Base-by-base conservation (phyloP, 1,140 invertebrate species). In the Calycopis cecrops region DNA sequence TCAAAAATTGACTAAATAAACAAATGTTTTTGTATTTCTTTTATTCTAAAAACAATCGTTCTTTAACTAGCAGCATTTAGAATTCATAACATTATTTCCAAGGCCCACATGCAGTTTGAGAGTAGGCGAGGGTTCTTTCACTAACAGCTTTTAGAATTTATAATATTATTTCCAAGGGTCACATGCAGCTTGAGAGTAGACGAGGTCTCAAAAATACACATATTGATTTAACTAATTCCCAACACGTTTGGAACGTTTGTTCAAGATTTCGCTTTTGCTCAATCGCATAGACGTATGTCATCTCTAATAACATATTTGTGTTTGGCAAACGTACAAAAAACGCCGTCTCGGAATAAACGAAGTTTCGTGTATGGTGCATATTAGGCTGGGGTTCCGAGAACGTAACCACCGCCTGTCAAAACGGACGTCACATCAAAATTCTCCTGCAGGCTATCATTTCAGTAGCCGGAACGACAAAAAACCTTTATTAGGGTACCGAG, bases 381-480 rank as follows among this genome's bases (percentile, higher is more conserved):
- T 76, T 72, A 71, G 67, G 61, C 57, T 50, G 64, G 53, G 56
- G 59, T 77, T 75, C 69, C 62, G 48, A 56, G 71, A 76, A 71
- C 62, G 60, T 69, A 70, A 72, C 62, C 62, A 63, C 57, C 48
- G 47, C 49, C 51, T 57, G 67, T 74, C 62, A 65, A 50, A 57
- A 54, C 60, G 65, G 67, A 60, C 38, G 50, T 54, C 55, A 44
- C 38, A 52, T 57, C 60, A 60, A 64, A 67, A 63, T 60, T 52
- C 51, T 67, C 71, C 71, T 72, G 63, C 48, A 67, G 57, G 60
- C 65, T 63, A 73, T 80, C 67, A 73, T 71, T 70, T 72, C 66
- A 66, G 72, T 65, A 67, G 64, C 64, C 50, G 50, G 71, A 76
- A 64, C 60, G 62, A 68, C 37, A 53, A 67, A 67, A 71, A 64